phyloP scores from a whole-genome alignment of 1,140 invertebrate species.

The Drosophila guanche region DNA sequence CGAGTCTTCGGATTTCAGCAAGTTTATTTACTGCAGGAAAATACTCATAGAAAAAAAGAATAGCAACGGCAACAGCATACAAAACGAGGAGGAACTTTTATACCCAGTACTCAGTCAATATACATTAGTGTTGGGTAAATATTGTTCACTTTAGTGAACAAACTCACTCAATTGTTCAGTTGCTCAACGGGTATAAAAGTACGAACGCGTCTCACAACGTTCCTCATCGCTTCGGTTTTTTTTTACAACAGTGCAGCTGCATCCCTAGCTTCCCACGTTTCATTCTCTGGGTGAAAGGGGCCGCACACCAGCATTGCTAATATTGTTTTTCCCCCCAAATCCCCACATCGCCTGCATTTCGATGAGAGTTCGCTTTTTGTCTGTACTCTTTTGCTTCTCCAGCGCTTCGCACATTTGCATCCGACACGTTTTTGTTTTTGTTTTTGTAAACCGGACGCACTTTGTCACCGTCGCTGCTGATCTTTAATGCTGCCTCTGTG shows the following conservation, averaged over 20 bases:
- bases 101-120: too few relatives aligned
- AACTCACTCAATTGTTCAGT: too few relatives aligned
- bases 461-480: constrained; percentile 67
- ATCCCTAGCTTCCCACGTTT: constrained; percentile 37
- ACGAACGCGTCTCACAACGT: too few relatives aligned
- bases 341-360: constrained; percentile 1
- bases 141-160: too few relatives aligned
- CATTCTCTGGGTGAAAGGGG: constrained; percentile 15
- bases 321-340: constrained; percentile 41
- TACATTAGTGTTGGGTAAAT: too few relatives aligned
- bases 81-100: too few relatives aligned
- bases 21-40: not conserved
- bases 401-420: constrained; percentile 62
- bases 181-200: too few relatives aligned
- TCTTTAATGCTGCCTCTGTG: constrained; percentile 72
- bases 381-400: constrained; percentile 1
- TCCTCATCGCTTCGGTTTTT: not conserved
- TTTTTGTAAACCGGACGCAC: constrained; percentile 73
- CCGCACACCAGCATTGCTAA: constrained; percentile 45
- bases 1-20: constrained; percentile 13
- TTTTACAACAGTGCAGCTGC: constrained; percentile 40
- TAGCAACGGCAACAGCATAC: too few relatives aligned
- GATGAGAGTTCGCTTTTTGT: constrained; percentile 2
- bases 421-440: constrained; percentile 38
- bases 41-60: too few relatives aligned